A percentile compares a stretch with the other conserved stretches of the same genome.
phyloP scores from a whole-genome alignment of 2,113 vertebrate genomes.

The Platichthys stellatus region DNA sequence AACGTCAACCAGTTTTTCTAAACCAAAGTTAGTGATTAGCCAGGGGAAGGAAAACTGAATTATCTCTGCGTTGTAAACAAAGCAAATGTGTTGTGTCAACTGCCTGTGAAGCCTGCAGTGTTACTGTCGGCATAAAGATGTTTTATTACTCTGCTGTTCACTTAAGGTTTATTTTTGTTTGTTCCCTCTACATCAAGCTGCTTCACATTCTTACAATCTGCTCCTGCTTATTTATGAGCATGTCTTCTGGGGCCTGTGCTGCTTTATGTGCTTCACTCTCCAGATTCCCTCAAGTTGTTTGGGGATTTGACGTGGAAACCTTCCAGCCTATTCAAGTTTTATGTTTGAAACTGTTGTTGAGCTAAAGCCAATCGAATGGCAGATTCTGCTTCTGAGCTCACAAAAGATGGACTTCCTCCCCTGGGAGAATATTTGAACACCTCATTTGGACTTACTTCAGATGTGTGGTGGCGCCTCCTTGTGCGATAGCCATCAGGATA shows the following conservation, averaged over 20 bases:
- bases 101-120: neutral
- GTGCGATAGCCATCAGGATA: conserved; percentile 92
- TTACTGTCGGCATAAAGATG: conserved; percentile 1
- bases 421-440: neutral
- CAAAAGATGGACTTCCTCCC: neutral
- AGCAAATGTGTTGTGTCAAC: neutral
- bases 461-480: conserved; percentile 89
- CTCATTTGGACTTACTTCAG: conserved; percentile 88
- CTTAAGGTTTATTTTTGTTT: neutral
- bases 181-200: neutral
- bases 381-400: neutral
- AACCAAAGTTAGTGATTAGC: neutral
- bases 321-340: neutral
- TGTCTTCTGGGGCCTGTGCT: neutral
- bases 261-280: conserved; percentile 2
- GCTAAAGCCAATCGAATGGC: neutral
- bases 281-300: neutral
- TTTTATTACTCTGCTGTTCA: conserved; percentile 23
- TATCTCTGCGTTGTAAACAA: neutral
- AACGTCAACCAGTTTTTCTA: neutral
- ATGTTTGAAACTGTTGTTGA: neutral
- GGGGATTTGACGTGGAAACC: conserved; percentile 2
- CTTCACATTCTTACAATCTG: conserved; percentile 26
- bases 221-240: conserved; percentile 34
- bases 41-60: too few relatives aligned